Percentiles rank a stretch among this genome's conserved stretches.
Evolutionary conservation across 2,888 invertebrate species (phyloP).

Genomic region (Mantis religiosa): DNA sequence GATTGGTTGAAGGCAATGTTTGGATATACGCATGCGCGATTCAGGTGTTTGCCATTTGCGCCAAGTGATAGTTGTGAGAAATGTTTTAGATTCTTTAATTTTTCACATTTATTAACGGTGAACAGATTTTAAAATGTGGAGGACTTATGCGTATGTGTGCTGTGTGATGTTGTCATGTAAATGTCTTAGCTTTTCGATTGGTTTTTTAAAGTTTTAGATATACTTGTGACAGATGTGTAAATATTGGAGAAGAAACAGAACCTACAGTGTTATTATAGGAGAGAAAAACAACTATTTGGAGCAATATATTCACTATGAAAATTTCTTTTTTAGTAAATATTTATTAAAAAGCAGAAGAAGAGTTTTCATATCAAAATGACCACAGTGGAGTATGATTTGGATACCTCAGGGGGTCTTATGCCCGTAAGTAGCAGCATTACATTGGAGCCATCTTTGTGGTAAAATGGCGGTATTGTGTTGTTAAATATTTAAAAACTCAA

Average conservation of each 20-base stretch:
- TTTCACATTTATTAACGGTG: background rate
- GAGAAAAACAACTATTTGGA: background rate
- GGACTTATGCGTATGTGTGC: background rate
- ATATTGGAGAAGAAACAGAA: constrained; percentile 9
- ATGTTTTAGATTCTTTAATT: constrained; percentile 5
- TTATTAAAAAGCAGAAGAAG: background rate
- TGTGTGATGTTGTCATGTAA: background rate
- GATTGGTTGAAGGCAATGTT: background rate
- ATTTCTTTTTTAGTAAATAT: background rate
- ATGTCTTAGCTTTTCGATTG: background rate
- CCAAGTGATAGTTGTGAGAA: background rate
- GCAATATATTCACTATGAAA: background rate
- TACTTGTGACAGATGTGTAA: constrained; percentile 11
- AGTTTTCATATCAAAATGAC: constrained; percentile 47
- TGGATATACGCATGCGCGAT: background rate
- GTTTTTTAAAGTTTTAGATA: background rate
- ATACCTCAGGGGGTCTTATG: constrained; percentile 78
- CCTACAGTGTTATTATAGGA: background rate
- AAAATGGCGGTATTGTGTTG: constrained; percentile 37
- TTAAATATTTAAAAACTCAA: constrained; percentile 30
- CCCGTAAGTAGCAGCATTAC: constrained; percentile 59
- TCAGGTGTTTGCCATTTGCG: background rate
- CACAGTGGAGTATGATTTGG: constrained; percentile 69
- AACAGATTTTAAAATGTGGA: background rate
- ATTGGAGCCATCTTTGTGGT: constrained; percentile 26